phyloP scores from a whole-genome alignment of 2,797 vertebrate species.

The Acipenser transmontanus region DNA sequence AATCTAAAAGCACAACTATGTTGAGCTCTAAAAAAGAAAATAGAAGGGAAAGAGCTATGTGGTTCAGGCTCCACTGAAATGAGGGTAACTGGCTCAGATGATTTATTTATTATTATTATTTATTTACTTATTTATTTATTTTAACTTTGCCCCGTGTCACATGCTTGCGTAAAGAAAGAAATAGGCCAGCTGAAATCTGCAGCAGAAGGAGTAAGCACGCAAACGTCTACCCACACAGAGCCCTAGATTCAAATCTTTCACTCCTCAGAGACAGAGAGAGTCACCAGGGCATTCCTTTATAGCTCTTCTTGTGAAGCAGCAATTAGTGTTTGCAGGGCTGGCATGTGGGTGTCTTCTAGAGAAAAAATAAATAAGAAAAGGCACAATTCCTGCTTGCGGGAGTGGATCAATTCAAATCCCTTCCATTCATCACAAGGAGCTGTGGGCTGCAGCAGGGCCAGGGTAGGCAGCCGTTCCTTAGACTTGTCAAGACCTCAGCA shows the following conservation, averaged over 20 bases:
- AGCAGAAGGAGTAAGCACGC: neutral
- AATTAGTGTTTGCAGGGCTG: neutral
- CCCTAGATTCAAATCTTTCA: neutral
- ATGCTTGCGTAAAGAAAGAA: neutral
- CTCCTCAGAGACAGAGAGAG: neutral
- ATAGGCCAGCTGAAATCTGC: neutral
- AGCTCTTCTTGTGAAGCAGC: neutral
- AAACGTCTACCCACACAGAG: slow-evolving; percentile 2
- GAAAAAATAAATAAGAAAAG: neutral
- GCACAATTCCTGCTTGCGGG: neutral
- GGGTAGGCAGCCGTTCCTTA: too few species aligned
- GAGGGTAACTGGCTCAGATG: neutral
- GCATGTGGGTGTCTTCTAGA: slow-evolving; percentile 1
- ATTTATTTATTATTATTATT: neutral
- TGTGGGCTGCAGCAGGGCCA: neutral
- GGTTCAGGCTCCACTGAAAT: too few species aligned
- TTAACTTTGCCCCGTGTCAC: neutral
- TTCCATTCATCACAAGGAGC: neutral
- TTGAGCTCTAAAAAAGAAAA: too few species aligned
- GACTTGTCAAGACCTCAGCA: too few species aligned
- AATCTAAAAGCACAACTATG: too few species aligned
- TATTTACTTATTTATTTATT: neutral
- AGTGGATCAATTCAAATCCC: neutral
- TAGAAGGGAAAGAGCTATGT: too few species aligned
- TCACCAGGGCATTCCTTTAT: neutral